Evolutionary conservation across 2,797 vertebrate genomes (phyloP).

Genomic region (Mareca strepera): DNA sequence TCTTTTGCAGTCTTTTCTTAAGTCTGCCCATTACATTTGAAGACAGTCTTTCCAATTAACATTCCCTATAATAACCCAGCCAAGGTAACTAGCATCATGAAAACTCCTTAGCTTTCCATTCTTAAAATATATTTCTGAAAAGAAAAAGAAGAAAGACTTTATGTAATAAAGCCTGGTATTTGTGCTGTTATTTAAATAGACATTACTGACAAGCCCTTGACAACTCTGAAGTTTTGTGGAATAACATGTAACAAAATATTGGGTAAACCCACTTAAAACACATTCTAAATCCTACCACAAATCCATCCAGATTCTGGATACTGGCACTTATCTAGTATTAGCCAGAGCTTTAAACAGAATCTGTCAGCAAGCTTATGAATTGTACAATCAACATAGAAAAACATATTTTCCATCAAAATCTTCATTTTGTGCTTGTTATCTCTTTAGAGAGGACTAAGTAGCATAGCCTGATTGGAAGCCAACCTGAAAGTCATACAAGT

Average conservation of each 20-base stretch:
- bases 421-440: background rate
- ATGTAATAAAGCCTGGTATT: background rate
- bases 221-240: background rate
- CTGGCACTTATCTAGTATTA: background rate
- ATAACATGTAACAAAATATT: background rate
- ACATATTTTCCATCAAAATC: background rate
- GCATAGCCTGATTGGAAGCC: background rate
- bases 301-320: background rate
- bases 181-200: background rate
- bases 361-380: background rate
- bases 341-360: background rate
- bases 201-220: background rate
- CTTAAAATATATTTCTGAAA: background rate
- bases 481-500: background rate
- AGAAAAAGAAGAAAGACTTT: background rate
- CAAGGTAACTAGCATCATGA: background rate
- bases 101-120: background rate
- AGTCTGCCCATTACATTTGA: background rate
- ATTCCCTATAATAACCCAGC: background rate
- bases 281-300: background rate
- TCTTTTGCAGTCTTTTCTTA: background rate
- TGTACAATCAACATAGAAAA: background rate
- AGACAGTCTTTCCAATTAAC: background rate
- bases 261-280: background rate
- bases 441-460: background rate